Evolutionary conservation across 2,888 invertebrate species (phyloP).

Genomic region (Nephrotoma guestfalica): DNA sequence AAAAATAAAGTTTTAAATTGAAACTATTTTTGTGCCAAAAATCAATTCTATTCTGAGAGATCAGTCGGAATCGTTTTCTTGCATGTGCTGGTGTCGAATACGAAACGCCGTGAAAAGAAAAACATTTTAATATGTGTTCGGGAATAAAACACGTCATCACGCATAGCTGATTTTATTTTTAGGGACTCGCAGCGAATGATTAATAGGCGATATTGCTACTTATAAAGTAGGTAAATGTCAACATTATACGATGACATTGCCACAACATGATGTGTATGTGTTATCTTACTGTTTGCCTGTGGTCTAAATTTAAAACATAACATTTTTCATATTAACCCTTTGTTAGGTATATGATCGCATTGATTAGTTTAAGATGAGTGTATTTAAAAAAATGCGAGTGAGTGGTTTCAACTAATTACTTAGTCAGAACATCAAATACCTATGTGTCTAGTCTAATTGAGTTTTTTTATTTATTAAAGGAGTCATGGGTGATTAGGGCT

Average conservation of each 20-base stretch:
- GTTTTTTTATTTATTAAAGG: too few relatives aligned
- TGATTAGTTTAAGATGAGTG: too few relatives aligned
- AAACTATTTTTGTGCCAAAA: not conserved
- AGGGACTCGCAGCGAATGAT: not conserved
- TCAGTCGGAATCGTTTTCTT: not conserved
- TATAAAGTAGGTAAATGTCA: not conserved
- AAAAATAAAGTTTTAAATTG: not conserved
- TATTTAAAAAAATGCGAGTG: too few relatives aligned
- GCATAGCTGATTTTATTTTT: not conserved
- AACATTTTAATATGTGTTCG: not conserved
- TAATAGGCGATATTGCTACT: not conserved
- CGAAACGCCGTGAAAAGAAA: not conserved
- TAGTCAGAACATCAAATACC: too few relatives aligned
- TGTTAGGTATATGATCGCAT: not conserved
- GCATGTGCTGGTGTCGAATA: not conserved
- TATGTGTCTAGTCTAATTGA: too few relatives aligned
- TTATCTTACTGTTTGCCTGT: not conserved
- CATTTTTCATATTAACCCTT: not conserved
- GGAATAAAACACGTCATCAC: not conserved
- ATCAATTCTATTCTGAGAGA: not conserved
- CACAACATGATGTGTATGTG: not conserved
- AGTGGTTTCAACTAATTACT: too few relatives aligned
- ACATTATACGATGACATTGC: not conserved
- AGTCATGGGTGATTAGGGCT: too few relatives aligned
- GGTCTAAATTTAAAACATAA: not conserved